Evolutionary conservation across 2,113 vertebrate species (phyloP), one percentile per base, ranked within the genome.

Genomic region (Spilogale gracilis): DNA sequence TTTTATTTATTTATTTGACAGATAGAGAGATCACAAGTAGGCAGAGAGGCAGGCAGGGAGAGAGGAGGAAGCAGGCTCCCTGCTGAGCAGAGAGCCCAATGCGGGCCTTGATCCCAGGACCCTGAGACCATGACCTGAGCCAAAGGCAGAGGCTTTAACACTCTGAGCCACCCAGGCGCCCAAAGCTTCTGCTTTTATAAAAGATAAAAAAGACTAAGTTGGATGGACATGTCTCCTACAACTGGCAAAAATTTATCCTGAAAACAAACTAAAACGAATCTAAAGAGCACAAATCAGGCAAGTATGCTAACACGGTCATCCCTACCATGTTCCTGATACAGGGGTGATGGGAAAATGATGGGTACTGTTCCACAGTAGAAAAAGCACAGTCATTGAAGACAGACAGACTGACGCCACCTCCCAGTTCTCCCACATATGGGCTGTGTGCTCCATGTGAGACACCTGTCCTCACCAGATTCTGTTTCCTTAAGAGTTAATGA

Each of bases 281-380:
- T 56, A 69, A 76, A 73, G 21, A 60, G 74, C 17, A 58, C 52
- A 30, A 30, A 27, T 63, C 61, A 65, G 11, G 38, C 30, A 56
- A 71, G 18, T 43, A 18, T 48, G 6, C 27, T 54, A n/a, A 71
- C 25, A 23, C 0, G 30, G 54, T 11, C 0, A 5, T 78, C 50
- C 32, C 2, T 16, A 9, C 2, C 18, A 52, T 52, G 30, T n/a
- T 89, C 52, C 48, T 67, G n/a, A 65, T 6, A 38, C 8, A 73
- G 13, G 30, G 27, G 5, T 48, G 23, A 7, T 8, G 1, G 6
- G 13, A 10, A 87, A 94, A 50, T 4, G 10, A 48, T 0, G 0
- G 4, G 32, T 16, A 20, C n/a, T 2, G 2, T 23, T 21, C 2
- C 0, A 0, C 0, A 0, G 79, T 1, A 74, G 65, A 7, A 60